These are phyloP conservation scores for Paraescarpia echinospica DNA, from an alignment of 1,140 invertebrate genomes.

Conservation along the genomic window DNA sequence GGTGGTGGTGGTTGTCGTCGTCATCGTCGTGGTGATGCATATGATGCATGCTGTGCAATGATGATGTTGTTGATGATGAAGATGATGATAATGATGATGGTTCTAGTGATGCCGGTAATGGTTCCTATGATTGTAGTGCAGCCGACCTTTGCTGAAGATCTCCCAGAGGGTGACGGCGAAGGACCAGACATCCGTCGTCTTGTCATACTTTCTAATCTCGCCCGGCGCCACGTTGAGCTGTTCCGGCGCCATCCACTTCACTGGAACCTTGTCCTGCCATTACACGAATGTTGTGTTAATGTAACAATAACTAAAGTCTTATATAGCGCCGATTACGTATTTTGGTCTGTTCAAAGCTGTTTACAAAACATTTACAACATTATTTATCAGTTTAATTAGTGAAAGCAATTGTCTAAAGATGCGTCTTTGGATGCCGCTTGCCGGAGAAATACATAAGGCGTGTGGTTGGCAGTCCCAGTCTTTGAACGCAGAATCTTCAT, in stretches of 20 bases:
- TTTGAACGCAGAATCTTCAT: no score
- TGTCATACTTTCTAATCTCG: conserved; percentile 17
- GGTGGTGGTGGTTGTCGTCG: conserved; percentile 6
- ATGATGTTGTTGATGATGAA: not conserved
- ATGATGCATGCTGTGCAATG: no score
- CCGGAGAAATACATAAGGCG: no score
- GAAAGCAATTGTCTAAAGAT: no score
- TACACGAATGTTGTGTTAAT: no score
- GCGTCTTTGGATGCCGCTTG: no score
- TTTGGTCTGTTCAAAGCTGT: no score
- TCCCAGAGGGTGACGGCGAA: conserved; percentile 27
- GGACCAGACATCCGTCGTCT: conserved; percentile 28
- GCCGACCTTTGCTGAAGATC: conserved; percentile 28
- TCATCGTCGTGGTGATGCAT: no score
- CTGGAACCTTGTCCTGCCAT: conserved; percentile 18
- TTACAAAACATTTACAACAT: no score
- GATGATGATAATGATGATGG: not conserved
- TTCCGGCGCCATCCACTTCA: conserved; percentile 29
- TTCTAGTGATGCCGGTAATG: not conserved
- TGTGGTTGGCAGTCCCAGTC: no score
- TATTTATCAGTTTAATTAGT: no score
- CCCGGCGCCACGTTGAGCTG: not conserved
- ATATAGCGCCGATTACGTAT: no score
- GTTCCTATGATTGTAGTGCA: not conserved
- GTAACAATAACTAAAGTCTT: not conserved